A percentile compares a stretch with the other conserved stretches of the same genome.
Evolutionary conservation across 2,797 vertebrate species (phyloP).

Genomic region (Phaenicophaeus curvirostris): DNA sequence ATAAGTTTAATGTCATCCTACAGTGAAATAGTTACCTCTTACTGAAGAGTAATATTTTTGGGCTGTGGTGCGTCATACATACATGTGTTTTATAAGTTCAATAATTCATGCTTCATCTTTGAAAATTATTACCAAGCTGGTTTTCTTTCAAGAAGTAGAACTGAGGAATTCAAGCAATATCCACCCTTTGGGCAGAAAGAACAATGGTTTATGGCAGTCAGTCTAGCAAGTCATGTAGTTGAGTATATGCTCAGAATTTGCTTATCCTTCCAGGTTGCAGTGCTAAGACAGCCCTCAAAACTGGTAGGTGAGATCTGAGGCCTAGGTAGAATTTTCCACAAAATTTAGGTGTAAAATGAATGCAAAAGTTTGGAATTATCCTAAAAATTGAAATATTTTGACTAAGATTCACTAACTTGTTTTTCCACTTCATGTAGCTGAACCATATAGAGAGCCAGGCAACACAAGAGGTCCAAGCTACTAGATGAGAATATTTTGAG

Average conservation of each 20-base stretch:
- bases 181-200: background rate
- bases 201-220: background rate
- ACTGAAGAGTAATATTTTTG: background rate
- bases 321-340: background rate
- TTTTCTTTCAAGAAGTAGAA: constrained; percentile 33
- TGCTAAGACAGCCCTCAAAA: background rate
- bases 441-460: background rate
- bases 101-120: constrained; percentile 25
- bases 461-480: background rate
- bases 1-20: background rate
- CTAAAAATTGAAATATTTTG: background rate
- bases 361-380: background rate
- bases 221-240: background rate
- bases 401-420: background rate
- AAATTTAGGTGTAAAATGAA: background rate
- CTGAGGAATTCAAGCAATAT: constrained; percentile 18
- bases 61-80: constrained; percentile 30
- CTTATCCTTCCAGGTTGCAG: background rate
- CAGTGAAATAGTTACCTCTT: background rate
- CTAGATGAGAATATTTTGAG: background rate
- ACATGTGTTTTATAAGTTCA: background rate
- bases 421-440: background rate
- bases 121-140: background rate
- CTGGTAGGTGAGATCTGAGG: background rate
- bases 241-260: background rate